phyloP scores from a whole-genome alignment of 2,113 vertebrate species.

The Trochalopteron elliotii region DNA sequence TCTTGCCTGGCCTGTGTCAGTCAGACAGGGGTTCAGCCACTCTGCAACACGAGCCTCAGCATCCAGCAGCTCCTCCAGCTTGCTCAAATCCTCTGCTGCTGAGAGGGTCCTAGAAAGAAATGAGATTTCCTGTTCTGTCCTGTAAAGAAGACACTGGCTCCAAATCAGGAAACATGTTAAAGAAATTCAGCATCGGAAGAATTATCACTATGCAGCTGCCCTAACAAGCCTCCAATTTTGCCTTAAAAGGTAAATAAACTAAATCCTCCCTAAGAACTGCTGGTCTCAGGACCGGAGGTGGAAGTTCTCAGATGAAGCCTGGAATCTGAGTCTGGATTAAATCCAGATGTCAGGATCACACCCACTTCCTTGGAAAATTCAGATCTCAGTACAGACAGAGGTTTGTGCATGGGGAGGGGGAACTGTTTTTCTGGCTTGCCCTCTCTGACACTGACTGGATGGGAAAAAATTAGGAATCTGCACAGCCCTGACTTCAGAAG shows the following conservation, averaged over 20 bases:
- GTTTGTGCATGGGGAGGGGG: not conserved
- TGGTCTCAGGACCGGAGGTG: not conserved
- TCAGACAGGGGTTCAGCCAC: not conserved
- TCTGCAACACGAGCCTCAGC: not conserved
- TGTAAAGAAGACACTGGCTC: not conserved
- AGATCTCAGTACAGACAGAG: conserved; percentile 14
- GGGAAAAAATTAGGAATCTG: conserved; percentile 40
- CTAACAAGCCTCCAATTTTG: not conserved
- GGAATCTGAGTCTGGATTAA: conserved; percentile 40
- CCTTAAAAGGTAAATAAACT: conserved; percentile 59
- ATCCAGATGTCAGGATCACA: conserved; percentile 51
- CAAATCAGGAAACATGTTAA: not conserved
- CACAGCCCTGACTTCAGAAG: not conserved
- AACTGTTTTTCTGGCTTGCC: not conserved
- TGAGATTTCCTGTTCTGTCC: not conserved
- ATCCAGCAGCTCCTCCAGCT: not conserved
- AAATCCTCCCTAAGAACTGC: not conserved
- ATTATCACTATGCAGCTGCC: not conserved
- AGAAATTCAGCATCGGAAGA: conserved; percentile 3
- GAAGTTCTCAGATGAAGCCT: conserved; percentile 31
- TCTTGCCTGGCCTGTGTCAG: not conserved
- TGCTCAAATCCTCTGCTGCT: not conserved
- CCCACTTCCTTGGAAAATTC: conserved; percentile 20
- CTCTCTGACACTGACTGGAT: not conserved
- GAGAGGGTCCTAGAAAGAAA: not conserved